Evolutionary conservation across 2,113 vertebrate genomes (phyloP).

Genomic region (Desmodus rotundus): DNA sequence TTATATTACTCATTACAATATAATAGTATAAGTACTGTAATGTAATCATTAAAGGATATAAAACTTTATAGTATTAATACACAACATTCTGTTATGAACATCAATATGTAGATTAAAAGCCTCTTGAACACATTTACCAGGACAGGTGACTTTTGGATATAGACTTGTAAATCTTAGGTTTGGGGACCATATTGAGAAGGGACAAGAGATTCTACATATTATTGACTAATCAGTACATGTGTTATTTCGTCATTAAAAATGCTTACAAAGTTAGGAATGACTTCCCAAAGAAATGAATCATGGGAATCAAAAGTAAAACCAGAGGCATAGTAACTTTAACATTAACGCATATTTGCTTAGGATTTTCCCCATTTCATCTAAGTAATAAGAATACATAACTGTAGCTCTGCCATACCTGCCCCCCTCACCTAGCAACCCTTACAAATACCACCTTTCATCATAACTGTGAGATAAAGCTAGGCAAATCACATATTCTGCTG

Average conservation of each 20-base stretch:
- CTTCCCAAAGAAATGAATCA: constrained; percentile 32
- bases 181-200: neutral
- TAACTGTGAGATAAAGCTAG: neutral
- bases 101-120: neutral
- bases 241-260: constrained; percentile 31
- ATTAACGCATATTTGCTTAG: neutral
- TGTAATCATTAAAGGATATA: neutral
- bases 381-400: neutral
- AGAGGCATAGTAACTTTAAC: neutral
- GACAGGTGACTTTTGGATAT: neutral
- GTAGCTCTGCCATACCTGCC: neutral
- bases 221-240: neutral
- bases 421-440: neutral
- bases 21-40: constrained; percentile 24
- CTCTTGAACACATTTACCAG: constrained; percentile 6
- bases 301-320: constrained; percentile 11
- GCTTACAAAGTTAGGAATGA: constrained; percentile 9
- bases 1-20: neutral
- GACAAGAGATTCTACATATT: neutral
- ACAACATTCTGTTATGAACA: neutral
- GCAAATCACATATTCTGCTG: constrained; percentile 35
- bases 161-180: constrained; percentile 40
- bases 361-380: constrained; percentile 11
- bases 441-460: neutral
- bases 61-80: constrained; percentile 22